Base-by-base conservation (phyloP, 2,797 vertebrate species). In the Urophycis tenuis region DNA sequence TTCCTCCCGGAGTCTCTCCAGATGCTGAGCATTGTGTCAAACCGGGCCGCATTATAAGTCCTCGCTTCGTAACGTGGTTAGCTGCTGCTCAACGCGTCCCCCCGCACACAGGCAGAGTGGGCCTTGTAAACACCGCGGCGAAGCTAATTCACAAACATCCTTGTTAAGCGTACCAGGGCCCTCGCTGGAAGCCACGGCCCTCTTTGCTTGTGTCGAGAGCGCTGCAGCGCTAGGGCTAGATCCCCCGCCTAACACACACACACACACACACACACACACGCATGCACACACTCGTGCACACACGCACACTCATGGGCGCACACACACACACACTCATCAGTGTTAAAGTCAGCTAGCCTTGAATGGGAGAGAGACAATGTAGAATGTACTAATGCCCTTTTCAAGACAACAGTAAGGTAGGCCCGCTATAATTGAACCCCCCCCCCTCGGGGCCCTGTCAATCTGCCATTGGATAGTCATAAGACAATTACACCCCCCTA, bases 21-120 rank as follows among this genome's bases (percentile, higher is more conserved):
- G 91, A 93, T 93, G 92, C 90, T 87, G 84, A 82, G 86, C 89
- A 91, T 89, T 90, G 87, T 89, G 89, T 91, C 88, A 91, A 84
- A 89, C 85, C 87, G 89, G 87, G 79, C 85, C 83, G 88, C 76
- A 80, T 88, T 88, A n/a, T n/a, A 87, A 90, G 84, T 79, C 78
- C 36, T 39, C 82, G 76, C 91, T 89, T 90, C 80, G 83, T 87
- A 89, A 87, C 86, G 84, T 60, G 75, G 69, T 81, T 76, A 76
- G 78, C 81, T 82, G 78, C 81, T 82, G 81, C 78, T 81, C 74
- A 64, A 82, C 60, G 79, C 75, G 84, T 83, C 19, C 60, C 60
- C 31, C 76, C 60, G 30, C 67, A 70, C 53, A 77, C 41, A 72
- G 39, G 72, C 79, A 81, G 82, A 36, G 79, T 31, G n/a, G 22